Base-by-base conservation (phyloP, 1,140 invertebrate species). In the Oreohelix idahoensis region DNA sequence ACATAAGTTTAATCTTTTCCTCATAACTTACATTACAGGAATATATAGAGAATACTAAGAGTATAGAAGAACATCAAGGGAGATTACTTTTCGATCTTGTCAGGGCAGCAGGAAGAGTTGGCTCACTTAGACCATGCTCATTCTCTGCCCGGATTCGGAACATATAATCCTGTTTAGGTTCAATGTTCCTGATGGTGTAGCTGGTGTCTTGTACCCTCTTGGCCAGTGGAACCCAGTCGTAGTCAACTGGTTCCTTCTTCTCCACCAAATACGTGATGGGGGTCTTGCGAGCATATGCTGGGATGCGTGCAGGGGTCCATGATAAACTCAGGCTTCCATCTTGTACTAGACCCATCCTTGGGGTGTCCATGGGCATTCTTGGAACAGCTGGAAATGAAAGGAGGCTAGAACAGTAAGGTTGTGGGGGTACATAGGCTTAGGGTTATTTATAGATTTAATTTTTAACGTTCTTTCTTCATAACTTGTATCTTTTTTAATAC, bases 91-190 rank as follows among this genome's bases (percentile, higher is more conserved):
- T 91, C 32, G 88, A 89, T 85, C 88, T 90, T 83, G 75, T 86
- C 42, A 89, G 90, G 79, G 87, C 86, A 95, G 89, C 86, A 32
- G 90, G 90, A 63, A 92, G 85, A 17, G 91, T 91, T 0, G 90
- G 89, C 20, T 92, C 92, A 86, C 90, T 90, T n/a, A 86, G 77
- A 13, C 92, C 92, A 81, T 85, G 91, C 79, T 99, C 97, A 93
- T 99, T 99, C 91, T 99, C 97, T 38, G 98, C 98, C 73, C 97
- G 94, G 0, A 99, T 95, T 76, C 98, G 94, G 95, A 99, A 99
- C 89, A 96, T 95, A 93, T 99, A 99, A 53, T 89, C 88, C 42
- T 86, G 85, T 8, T 88, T 86, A 17, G 86, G 84, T 10, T 83
- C 83, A 8, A 90, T 85, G 49, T 87, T 83, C 2, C 38, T 83